Percentiles rank a stretch among this genome's conserved stretches.
Evolutionary conservation across 2,113 vertebrate species (phyloP).

Genomic region (Callipepla californica): DNA sequence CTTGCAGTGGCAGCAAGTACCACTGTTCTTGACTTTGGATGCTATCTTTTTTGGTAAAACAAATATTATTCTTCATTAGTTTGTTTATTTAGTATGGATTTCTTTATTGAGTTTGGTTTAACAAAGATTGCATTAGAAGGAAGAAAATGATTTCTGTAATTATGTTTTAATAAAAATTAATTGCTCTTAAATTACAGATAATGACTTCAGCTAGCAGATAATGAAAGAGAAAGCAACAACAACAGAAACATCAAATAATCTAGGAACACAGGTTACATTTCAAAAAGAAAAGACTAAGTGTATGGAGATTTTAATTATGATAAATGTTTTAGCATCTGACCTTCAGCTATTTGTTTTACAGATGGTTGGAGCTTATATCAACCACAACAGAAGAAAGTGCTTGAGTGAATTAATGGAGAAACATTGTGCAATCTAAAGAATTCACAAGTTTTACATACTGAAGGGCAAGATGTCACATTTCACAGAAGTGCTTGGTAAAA

Average conservation of each 20-base stretch:
- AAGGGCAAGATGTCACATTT: background rate
- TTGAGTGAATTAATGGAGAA: background rate
- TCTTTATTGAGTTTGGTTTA: slow-evolving; percentile 19
- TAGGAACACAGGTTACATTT: background rate
- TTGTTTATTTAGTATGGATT: background rate
- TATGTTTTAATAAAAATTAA: slow-evolving; percentile 51
- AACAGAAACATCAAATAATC: background rate
- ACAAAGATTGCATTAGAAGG: slow-evolving; percentile 3
- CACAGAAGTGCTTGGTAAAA: background rate
- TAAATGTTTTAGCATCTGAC: slow-evolving; percentile 12
- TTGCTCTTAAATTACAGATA: slow-evolving; percentile 40
- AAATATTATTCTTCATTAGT: slow-evolving; percentile 34
- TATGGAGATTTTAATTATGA: background rate
- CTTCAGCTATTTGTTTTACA: background rate
- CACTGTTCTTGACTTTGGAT: background rate
- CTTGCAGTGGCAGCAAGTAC: background rate
- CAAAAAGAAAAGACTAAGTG: background rate
- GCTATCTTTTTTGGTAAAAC: background rate
- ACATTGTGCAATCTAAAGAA: background rate
- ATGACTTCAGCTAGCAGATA: slow-evolving; percentile 27
- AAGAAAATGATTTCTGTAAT: slow-evolving; percentile 38
- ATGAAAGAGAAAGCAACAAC: slow-evolving; percentile 29
- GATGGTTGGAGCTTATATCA: background rate
- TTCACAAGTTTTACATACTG: background rate
- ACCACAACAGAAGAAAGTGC: background rate